Conservation (phyloP, 2,113 vertebrate species). For the Ascaphus truei region DNA sequence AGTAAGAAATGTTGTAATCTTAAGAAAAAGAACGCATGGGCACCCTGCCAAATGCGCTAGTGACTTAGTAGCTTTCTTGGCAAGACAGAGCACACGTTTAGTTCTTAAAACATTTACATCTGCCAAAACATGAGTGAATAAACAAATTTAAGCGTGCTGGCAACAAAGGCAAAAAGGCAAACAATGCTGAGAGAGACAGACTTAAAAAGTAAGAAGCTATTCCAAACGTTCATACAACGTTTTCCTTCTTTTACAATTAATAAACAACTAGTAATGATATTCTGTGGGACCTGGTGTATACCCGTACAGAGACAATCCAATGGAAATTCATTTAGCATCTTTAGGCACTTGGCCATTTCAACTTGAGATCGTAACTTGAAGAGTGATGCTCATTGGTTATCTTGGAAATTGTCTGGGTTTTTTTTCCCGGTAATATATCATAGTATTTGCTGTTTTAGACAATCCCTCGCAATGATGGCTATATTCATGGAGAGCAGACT, state of each 20-base stretch:
- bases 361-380: too few species aligned
- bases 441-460: too few species aligned
- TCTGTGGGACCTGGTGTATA: too few species aligned
- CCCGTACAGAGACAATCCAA: too few species aligned
- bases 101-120: slow-evolving; percentile 19
- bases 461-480: too few species aligned
- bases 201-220: neutral
- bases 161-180: slow-evolving; percentile 27
- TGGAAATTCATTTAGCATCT: too few species aligned
- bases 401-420: too few species aligned
- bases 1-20: slow-evolving; percentile 31
- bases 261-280: slow-evolving; percentile 17
- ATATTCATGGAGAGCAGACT: too few species aligned
- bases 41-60: slow-evolving; percentile 16
- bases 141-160: slow-evolving; percentile 20
- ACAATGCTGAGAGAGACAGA: slow-evolving; percentile 22
- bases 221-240: slow-evolving; percentile 8
- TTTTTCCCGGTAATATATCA: too few species aligned
- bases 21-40: slow-evolving; percentile 14
- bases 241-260: slow-evolving; percentile 26
- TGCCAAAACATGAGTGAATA: slow-evolving; percentile 39
- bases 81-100: slow-evolving; percentile 16
- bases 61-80: slow-evolving; percentile 35
- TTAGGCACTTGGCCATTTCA: too few species aligned
- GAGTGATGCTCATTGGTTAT: too few species aligned